Base-by-base conservation (phyloP, 1,140 invertebrate species). In the Saccostrea echinata region DNA sequence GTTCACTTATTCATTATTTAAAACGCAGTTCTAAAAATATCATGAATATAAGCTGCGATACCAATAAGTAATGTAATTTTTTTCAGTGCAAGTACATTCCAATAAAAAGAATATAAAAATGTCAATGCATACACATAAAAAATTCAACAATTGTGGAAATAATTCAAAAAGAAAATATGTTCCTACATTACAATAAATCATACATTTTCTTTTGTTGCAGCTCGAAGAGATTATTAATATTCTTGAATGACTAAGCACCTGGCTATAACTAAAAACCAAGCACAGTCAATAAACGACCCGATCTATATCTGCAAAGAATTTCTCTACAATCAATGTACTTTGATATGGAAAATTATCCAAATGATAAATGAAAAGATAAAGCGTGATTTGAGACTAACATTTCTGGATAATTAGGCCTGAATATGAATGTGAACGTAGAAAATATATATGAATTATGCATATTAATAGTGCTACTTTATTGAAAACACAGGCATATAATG, bases 281-380 rank as follows among this genome's bases (percentile, higher is more conserved):
- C 16, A 13, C 27, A 76, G 6, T 76, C 30, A 76, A 76, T 76
- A 76, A 33, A 18, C 68, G 13, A 4, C 9, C 27, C 24, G 68
- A 76, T 76, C 68, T 33, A 30, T 76, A 76, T 76, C 68, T 76
- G 8, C 27, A 30, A 76, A 33, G 68, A 24, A 76, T 76, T 76
- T 76, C 68, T 30, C 24, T 33, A 16, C 68, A 76, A 76, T 76
- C 27, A 76, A 33, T 76, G 68, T 76, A 76, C 68, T 76, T 76
- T 76, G 68, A 76, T 76, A 76, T 30, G 68, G 68, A 76, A 76
- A 76, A 76, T 76, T 76, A 76, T 76, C 24, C 68, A 76, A 76
- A 30, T 76, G 68, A 76, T 76, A 76, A 76, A 76, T 76, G 68
- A 76, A 76, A 76, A 76, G 68, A 76, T 76, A 76, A 27, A 76